Evolutionary conservation across 2,888 invertebrate species (phyloP).

Genomic region (Zygaena filipendulae): DNA sequence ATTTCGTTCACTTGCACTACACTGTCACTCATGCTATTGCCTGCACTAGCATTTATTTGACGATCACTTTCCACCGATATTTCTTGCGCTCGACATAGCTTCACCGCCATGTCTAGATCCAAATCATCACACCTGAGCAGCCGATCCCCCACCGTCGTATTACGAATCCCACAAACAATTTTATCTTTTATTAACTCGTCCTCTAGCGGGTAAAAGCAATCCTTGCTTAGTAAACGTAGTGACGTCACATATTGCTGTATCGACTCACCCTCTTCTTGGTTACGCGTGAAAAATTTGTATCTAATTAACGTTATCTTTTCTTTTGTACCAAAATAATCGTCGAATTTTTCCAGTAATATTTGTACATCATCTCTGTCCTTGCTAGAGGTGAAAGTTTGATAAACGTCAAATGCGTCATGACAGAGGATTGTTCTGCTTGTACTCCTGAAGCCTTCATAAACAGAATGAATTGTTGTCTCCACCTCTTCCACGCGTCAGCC

Average conservation of each 20-base stretch:
- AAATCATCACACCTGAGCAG: neutral
- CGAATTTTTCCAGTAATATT: conserved; percentile 5
- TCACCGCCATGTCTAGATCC: neutral
- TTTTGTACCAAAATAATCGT: conserved; percentile 7
- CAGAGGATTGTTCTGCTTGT: neutral
- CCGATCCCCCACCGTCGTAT: conserved; percentile 1
- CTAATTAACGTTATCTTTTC: conserved; percentile 3
- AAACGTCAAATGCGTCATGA: neutral
- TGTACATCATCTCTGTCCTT: neutral
- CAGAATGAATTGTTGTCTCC: conserved; percentile 10
- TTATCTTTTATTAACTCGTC: conserved; percentile 10
- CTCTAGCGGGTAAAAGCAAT: conserved; percentile 8
- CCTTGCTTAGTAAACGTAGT: conserved; percentile 6
- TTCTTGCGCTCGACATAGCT: no score
- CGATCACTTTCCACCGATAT: no score
- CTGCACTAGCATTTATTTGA: no score
- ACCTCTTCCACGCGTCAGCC: conserved; percentile 12
- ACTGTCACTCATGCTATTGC: no score
- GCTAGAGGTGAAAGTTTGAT: conserved; percentile 6
- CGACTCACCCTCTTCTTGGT: conserved; percentile 8
- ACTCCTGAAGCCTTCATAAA: conserved; percentile 14
- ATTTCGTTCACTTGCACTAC: no score
- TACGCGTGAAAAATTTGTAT: conserved; percentile 6
- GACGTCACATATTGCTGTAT: conserved; percentile 9
- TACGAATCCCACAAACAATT: conserved; percentile 9